Evolutionary conservation across 2,113 vertebrate species (phyloP), one percentile per base, ranked within the genome.

Genomic region (Callipepla californica): DNA sequence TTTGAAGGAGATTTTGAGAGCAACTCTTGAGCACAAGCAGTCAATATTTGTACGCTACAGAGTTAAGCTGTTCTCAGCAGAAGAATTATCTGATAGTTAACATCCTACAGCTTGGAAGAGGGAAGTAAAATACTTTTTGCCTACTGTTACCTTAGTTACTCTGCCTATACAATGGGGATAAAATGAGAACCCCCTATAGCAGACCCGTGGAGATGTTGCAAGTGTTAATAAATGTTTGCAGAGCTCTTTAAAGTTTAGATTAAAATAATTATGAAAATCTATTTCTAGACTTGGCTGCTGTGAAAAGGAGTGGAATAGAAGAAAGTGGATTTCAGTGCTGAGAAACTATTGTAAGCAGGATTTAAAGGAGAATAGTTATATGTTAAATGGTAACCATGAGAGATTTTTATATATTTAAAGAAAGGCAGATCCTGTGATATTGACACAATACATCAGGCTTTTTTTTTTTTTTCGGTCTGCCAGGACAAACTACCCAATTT

Each of bases 101-200:
- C 90, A 90, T 76, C 61, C 68, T 94, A 40, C 92, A 96, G 92
- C 92, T 92, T 94, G 87, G 85, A 83, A 96, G 79, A 92, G 93
- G 89, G 95, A 96, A 96, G 94, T 90, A 90, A 90, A 90, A 94
- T 65, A 76, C 79, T 81, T 95, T 88, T 86, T 90, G 85, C 90
- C 82, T 94, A 77, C 87, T 90, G 77, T 96, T 95, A 94, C 90
- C 92, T 95, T 88, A 95, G 93, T 94, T 96, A 94, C 93, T 89
- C 87, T 88, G 48, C 74, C 78, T 94, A 26, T 47, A 65, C 34
- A 14, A 9, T 47, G 22, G 53, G 93, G 66, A 91, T 95, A 84
- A 96, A 94, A 90, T 58, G 77, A 92, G 88, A 95, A 88, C 7
- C 28, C 95, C 58, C 62, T 62, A 9, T 66, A 75, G 61, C 34